phyloP scores from a whole-genome alignment of 2,113 vertebrate genomes.

The Menidia beryllina region DNA sequence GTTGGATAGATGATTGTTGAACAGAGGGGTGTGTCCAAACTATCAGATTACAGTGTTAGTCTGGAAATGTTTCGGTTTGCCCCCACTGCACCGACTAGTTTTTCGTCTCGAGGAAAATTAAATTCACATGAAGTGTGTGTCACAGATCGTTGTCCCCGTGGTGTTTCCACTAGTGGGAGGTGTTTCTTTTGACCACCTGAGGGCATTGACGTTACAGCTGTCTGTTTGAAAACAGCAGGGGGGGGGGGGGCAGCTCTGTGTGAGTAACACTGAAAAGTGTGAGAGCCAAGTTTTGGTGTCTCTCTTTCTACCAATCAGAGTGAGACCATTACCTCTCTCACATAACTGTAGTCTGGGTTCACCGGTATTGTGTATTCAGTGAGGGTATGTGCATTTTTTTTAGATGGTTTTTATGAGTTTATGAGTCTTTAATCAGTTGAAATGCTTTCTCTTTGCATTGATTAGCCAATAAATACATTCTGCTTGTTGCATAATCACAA shows the following conservation, averaged over 20 bases:
- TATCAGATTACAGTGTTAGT: conserved; percentile 63
- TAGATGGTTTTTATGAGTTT: background rate
- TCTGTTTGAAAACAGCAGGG: background rate
- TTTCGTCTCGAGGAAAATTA: conserved; percentile 24
- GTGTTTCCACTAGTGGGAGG: conserved; percentile 37
- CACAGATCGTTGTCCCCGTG: conserved; percentile 8
- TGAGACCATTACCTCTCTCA: conserved; percentile 38
- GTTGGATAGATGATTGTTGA: conserved; percentile 36
- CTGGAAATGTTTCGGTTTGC: conserved; percentile 46
- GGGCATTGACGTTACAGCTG: conserved; percentile 35
- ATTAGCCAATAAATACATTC: no score
- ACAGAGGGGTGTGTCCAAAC: conserved; percentile 67
- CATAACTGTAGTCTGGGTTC: background rate
- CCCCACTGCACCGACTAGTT: conserved; percentile 44
- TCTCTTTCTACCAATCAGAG: conserved; percentile 23
- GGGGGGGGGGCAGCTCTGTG: conserved; percentile 18
- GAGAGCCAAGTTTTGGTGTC: background rate
- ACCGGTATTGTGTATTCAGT: background rate
- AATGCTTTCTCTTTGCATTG: background rate
- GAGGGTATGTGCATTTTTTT: background rate
- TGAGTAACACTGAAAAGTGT: conserved; percentile 23
- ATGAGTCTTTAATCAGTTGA: background rate
- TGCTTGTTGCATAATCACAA: background rate
- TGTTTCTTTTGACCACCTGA: conserved; percentile 36
- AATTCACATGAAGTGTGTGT: background rate